phyloP scores from a whole-genome alignment of 2,113 vertebrate species.

The Rhea americana region DNA sequence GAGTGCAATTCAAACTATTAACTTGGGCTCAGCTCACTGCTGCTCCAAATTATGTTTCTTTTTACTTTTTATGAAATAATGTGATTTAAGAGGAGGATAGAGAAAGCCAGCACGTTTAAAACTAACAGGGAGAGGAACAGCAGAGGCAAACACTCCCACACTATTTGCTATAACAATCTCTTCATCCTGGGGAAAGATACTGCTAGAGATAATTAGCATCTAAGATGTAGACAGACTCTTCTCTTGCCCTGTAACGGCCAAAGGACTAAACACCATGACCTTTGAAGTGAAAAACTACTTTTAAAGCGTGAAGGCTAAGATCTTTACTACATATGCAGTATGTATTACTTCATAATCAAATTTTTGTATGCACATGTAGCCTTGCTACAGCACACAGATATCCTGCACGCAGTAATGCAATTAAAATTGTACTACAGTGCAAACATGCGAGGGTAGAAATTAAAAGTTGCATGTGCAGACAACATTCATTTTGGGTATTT shows the following conservation, averaged over 20 bases:
- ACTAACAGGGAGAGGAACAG: conserved; percentile 7
- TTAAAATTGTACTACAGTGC: neutral
- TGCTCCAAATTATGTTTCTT: conserved; percentile 76
- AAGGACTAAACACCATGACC: conserved; percentile 26
- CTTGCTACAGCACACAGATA: neutral
- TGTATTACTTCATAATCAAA: neutral
- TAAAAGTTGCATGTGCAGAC: neutral
- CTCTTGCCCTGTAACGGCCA: neutral
- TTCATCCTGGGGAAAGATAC: neutral
- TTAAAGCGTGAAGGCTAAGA: conserved; percentile 1
- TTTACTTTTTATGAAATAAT: conserved; percentile 72
- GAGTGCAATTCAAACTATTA: conserved; percentile 76
- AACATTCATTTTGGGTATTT: neutral
- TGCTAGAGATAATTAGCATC: neutral
- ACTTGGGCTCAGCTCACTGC: conserved; percentile 69
- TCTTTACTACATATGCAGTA: neutral
- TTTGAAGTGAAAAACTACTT: conserved; percentile 38
- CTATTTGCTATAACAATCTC: conserved; percentile 26
- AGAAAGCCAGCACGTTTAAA: neutral
- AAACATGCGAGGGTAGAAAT: neutral
- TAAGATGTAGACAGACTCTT: neutral
- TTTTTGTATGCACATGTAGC: neutral
- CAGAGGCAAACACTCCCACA: conserved; percentile 22
- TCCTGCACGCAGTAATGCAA: neutral
- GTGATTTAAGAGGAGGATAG: conserved; percentile 26